Evolutionary conservation across 2,888 invertebrate genomes (phyloP), one percentile per base, ranked within the genome.

Genomic region (Drosophila tripunctata): DNA sequence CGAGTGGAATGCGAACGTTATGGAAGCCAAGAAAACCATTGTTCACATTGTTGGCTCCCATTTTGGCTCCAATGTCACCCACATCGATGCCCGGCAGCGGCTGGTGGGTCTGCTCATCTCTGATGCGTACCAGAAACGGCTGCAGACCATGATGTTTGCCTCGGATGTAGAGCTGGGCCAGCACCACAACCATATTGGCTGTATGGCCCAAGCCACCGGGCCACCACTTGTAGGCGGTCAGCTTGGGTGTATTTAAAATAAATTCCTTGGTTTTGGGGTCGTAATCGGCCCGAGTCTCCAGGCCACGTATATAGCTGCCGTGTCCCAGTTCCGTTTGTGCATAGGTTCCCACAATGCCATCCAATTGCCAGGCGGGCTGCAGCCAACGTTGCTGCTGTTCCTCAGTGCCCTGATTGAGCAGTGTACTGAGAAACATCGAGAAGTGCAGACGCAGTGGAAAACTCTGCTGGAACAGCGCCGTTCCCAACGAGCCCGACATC

Each of bases 261-360:
- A 99, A 99, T 91, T 98, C 96, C 89, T 96, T 92, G 0, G 94
- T 95, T 1, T 90, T 88, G 0, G 94, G 92, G 90, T 98, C 98
- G 89, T 97, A 99, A 0, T 96, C 97, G 1, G 98, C 97, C 0
- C 96, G 96, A 0, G 98, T 98, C 92, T 99, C 98, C 70, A 99
- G 90, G 0, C 97, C 90, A 74, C 97, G 94, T 58, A 99, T 94
- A 89, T 96, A 97, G 0, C 98, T 98, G 2, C 98, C 98, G 91
- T 98, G 98, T 0, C 98, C 98, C 36, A 99, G 92, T 92, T 98
- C 98, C 0, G 98, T 98, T 94, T 98, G 98, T 27, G 98, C 98
- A 90, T 98, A 99, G 19, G 98, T 97, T 51, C 98, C 98, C 70
- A 98, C 94, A 55, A 98, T 96, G 71, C 95, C 94, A 73, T 95